phyloP scores from a whole-genome alignment of 2,113 vertebrate genomes.

The Protobothrops mucrosquamatus region DNA sequence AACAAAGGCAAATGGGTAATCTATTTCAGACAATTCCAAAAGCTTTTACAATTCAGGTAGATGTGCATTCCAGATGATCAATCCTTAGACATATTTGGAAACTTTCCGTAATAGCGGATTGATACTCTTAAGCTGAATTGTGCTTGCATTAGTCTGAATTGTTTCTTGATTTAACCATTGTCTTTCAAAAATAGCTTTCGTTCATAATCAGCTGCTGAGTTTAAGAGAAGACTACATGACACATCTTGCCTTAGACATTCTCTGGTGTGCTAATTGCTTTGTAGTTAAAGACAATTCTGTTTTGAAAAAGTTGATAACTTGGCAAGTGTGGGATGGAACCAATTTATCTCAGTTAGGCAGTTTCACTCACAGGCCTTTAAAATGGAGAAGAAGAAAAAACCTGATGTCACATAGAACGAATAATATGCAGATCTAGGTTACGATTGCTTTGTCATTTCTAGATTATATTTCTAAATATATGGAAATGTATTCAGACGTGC shows the following conservation, averaged over 20 bases:
- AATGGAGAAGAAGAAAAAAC: not conserved
- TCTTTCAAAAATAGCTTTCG: not conserved
- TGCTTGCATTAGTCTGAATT: not conserved
- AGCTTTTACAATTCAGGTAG: not conserved
- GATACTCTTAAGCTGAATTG: not conserved
- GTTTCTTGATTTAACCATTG: conserved; percentile 14
- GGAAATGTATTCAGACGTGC: too few species aligned
- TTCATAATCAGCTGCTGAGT: conserved; percentile 2
- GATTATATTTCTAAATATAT: not conserved
- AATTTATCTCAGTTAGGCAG: conserved; percentile 16
- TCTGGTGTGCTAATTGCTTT: conserved; percentile 16
- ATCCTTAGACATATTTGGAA: not conserved
- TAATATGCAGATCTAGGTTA: not conserved
- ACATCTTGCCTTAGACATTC: not conserved
- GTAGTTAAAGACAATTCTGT: conserved; percentile 19
- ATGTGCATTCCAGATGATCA: not conserved
- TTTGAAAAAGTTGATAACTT: conserved; percentile 26
- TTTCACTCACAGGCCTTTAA: not conserved
- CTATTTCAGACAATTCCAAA: not conserved
- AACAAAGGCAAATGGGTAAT: not conserved
- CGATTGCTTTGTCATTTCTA: not conserved
- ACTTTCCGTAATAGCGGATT: not conserved
- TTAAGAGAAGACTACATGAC: not conserved
- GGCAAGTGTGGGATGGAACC: conserved; percentile 8
- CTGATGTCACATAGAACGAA: not conserved